Percentiles rank a stretch among this genome's conserved stretches.
Evolutionary conservation across 1,140 invertebrate species (phyloP).

Genomic region (Ceratina japonica): DNA sequence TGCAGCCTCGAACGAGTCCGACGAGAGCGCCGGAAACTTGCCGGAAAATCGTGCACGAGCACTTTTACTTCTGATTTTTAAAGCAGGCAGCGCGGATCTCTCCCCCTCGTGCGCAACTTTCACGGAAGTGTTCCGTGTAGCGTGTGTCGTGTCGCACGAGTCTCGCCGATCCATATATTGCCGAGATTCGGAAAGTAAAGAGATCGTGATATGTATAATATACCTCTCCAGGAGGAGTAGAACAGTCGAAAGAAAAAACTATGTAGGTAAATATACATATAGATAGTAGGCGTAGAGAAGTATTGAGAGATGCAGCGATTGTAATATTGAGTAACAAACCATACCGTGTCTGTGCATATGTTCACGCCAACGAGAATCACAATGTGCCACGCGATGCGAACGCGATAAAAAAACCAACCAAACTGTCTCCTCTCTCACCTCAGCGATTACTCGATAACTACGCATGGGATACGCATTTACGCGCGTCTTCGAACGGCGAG

Average conservation of each 20-base stretch:
- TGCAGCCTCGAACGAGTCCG: slow-evolving; percentile 59
- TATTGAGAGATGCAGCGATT: slow-evolving; percentile 60
- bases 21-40: slow-evolving; percentile 32
- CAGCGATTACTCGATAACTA: slow-evolving; percentile 34
- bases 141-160: not conserved
- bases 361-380: slow-evolving; percentile 67
- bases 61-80: too few species aligned
- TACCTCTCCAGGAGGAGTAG: slow-evolving; percentile 9
- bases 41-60: slow-evolving; percentile 8
- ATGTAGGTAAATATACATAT: slow-evolving; percentile 34
- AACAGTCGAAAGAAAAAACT: slow-evolving; percentile 37
- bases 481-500: too few species aligned
- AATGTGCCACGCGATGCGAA: slow-evolving; percentile 60
- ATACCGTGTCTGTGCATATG: slow-evolving; percentile 67
- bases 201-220: slow-evolving; percentile 20
- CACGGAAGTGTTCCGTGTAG: not conserved
- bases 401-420: slow-evolving; percentile 45
- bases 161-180: not conserved
- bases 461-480: not conserved
- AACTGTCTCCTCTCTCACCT: not conserved
- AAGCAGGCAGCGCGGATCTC: not conserved
- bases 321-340: slow-evolving; percentile 59
- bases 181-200: slow-evolving; percentile 1
- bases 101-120: not conserved
- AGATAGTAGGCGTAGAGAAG: slow-evolving; percentile 15